Evolutionary conservation across 2,797 vertebrate species (phyloP).

Genomic region (Strix occidentalis): DNA sequence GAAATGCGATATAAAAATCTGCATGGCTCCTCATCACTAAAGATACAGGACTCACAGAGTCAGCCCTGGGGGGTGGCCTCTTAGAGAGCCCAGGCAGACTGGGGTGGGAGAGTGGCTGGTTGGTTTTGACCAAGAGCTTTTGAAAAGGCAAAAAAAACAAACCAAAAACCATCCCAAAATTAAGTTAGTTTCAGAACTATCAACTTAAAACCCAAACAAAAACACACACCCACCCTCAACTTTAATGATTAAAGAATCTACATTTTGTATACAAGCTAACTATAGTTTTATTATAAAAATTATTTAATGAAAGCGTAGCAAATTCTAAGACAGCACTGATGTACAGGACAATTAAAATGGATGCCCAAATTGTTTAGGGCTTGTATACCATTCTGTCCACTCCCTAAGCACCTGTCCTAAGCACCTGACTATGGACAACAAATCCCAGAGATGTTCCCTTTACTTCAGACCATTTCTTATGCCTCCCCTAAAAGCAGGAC

Average conservation of each 20-base stretch:
- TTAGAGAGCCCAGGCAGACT: background rate
- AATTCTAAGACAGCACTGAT: background rate
- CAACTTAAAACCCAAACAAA: background rate
- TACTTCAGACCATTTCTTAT: background rate
- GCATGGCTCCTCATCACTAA: background rate
- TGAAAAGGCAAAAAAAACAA: background rate
- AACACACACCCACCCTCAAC: rapidly evolving
- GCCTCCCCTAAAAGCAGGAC: background rate
- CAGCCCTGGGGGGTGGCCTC: background rate
- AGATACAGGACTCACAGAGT: background rate
- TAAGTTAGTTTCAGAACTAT: background rate
- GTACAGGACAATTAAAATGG: background rate
- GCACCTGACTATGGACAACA: background rate
- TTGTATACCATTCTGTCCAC: background rate
- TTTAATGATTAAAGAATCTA: background rate
- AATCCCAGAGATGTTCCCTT: background rate
- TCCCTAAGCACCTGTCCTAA: background rate
- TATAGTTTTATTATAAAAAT: background rate
- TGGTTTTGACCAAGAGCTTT: background rate
- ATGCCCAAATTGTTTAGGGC: background rate
- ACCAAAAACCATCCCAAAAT: background rate
- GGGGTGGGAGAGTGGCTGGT: background rate
- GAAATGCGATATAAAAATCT: background rate
- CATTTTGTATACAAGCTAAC: background rate
- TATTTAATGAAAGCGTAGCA: background rate